Percentiles rank a stretch among this genome's conserved stretches.
Conservation (phyloP, 2,797 vertebrate genomes). For the Vipera ursinii region DNA sequence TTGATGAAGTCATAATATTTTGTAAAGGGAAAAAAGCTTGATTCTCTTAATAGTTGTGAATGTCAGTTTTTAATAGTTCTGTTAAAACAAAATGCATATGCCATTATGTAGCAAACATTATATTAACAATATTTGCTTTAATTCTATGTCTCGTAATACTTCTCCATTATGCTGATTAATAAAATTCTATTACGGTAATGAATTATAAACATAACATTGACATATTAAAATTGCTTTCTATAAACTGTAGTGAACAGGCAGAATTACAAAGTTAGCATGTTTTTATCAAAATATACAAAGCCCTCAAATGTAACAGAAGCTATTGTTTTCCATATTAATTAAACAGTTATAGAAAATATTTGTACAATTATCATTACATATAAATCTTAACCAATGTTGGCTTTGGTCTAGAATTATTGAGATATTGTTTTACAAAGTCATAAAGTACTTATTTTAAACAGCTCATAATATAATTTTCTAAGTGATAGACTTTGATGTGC, state of each 20-base stretch:
- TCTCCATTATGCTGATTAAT: conserved; percentile 69
- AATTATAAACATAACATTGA: conserved; percentile 72
- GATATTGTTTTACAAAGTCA: conserved; percentile 72
- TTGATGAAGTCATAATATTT: conserved; percentile 73
- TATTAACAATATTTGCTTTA: conserved; percentile 70
- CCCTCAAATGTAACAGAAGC: conserved; percentile 74
- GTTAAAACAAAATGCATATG: conserved; percentile 76
- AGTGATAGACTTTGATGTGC: conserved; percentile 62
- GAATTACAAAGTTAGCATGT: conserved; percentile 75
- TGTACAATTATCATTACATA: conserved; percentile 79
- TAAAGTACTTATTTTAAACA: conserved; percentile 62
- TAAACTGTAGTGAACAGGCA: conserved; percentile 79
- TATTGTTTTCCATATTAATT: conserved; percentile 72
- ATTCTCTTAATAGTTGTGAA: conserved; percentile 73
- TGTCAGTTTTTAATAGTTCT: conserved; percentile 78
- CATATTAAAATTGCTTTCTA: conserved; percentile 78
- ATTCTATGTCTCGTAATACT: conserved; percentile 73
- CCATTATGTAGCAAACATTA: conserved; percentile 68
- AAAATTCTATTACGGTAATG: conserved; percentile 73
- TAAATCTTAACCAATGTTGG: conserved; percentile 80
- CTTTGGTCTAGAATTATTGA: conserved; percentile 78
- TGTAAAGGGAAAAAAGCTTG: conserved; percentile 74
- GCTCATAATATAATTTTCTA: conserved; percentile 47
- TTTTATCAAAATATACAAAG: conserved; percentile 81
- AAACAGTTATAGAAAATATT: conserved; percentile 79